These are phyloP conservation scores for Augochlorella aurata DNA, from an alignment of 2,888 invertebrate species.

Conservation along the genomic window DNA sequence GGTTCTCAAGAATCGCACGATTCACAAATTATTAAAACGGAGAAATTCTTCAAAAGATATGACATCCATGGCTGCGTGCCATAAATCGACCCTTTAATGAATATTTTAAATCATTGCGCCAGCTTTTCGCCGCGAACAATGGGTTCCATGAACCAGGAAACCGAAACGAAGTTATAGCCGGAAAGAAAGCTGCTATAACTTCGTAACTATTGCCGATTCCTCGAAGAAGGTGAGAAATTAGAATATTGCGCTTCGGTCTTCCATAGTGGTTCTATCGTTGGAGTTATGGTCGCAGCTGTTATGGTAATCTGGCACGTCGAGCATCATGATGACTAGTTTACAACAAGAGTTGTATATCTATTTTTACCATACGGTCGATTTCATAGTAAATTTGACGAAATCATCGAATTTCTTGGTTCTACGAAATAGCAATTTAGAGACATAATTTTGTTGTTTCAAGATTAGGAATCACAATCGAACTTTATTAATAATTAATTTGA, in stretches of 20 bases:
- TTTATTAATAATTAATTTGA: neutral
- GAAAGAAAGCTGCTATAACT: slow-evolving; percentile 46
- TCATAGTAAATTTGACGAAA: neutral
- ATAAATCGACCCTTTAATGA: slow-evolving; percentile 26
- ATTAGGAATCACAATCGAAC: neutral
- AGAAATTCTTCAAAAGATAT: neutral
- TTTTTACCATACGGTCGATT: neutral
- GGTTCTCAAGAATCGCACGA: neutral
- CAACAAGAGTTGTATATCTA: neutral
- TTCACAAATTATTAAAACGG: no score
- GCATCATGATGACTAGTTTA: neutral
- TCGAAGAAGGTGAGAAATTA: slow-evolving; percentile 33
- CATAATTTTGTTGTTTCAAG: neutral
- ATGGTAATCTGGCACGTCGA: neutral
- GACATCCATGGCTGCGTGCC: no score
- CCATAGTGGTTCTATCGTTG: neutral
- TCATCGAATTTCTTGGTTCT: neutral
- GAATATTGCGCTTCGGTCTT: neutral
- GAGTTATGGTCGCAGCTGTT: neutral
- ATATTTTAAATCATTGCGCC: slow-evolving; percentile 17
- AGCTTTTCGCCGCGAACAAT: slow-evolving; percentile 32
- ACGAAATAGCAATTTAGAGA: neutral
- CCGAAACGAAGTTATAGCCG: slow-evolving; percentile 45
- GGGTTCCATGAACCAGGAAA: slow-evolving; percentile 53
- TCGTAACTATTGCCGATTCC: slow-evolving; percentile 34